Base-by-base conservation (phyloP, 2,797 vertebrate genomes). In the Danio choprae region DNA sequence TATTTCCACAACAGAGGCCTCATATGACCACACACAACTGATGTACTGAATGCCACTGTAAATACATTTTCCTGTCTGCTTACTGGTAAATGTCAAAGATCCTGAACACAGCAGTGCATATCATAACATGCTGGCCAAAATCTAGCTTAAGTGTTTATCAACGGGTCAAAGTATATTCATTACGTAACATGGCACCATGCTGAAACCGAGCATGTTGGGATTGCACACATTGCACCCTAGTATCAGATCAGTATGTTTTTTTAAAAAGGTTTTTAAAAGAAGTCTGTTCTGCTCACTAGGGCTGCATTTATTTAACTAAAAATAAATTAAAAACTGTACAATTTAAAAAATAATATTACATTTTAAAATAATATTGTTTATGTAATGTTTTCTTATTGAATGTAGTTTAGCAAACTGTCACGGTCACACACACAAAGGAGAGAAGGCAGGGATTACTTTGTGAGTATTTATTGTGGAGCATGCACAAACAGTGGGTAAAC, bases 111-210 rank as follows among this genome's bases (percentile, higher is more conserved):
- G 69, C 76, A n/a, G 55, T 22, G 18, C 55, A 51, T 48, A 51
- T 60, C 8, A 29, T 70, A 63, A 74, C 55, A 51, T 74, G 69
- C 59, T 64, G 12, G n/a, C 74, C 62, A 74, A 59, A 29, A 63
- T 65, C 70, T 64, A 50, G 73, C 83, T 74, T 67, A 69, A 85
- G 50, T 59, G 4, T 62, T 90, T 82, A 84, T 86, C 86, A 89
- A 89, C 84, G 88, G 78, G 82, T 80, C 44, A 84, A 88, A 87
- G 84, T 83, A 79, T 77, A 65, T 5, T 0, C 44, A 10, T 91
- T 89, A 87, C 58, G 75, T 84, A 89, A 93, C 58, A 4, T 53
- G 5, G 75, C 72, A 44, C 38, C 13, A 22, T 4, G 36, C 64
- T 46, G 59, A 38, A 64, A 79, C 11, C 65, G 64, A 60, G 18